Base-by-base conservation (phyloP, 2,797 vertebrate species). In the Silurus aristotelis region DNA sequence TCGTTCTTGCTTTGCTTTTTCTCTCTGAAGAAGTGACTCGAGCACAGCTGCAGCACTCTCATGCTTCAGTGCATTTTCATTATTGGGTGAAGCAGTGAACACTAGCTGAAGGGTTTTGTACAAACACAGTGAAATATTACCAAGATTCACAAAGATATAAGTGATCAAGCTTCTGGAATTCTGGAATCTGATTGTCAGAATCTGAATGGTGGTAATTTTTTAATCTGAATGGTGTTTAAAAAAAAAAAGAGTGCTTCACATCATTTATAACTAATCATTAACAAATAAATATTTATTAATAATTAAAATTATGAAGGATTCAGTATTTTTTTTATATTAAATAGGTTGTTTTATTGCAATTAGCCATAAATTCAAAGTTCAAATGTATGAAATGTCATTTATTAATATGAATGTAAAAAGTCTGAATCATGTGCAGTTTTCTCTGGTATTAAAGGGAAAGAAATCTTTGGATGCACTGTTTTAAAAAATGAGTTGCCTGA, bases 1-100 rank as follows among this genome's bases (percentile, higher is more conserved):
- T 89, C 60, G 56, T 19, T 88, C 67, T 22, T 88, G 83, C 55
- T 52, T 88, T 52, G 75, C 61, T 77, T 83, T 87, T 10, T 19
- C 27, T 60, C 68, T 82, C 58, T 86, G 76, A 46, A 1, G 66
- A 68, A 81, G 63, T 46, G 86, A 85, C 48, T 52, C 75, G 25
- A 86, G 72, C 5, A 68, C 55, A 60, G 63, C 82, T 60, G n/a
- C 31, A 14, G 63, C 79, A 55, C 22, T 60, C 55, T 86, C 83
- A 27, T 70, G 48, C 58, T 67, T 88, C 43, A 43, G 60, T 22
- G 43, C 27, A 46, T 88, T 86, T 63, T 88, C 86, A 67, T 87
- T 43, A 68, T 85, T 87, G 43, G 48, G 22, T 73, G 55, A 73
- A 78, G 66, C 19, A 17, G 22, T 46, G 25, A 20, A 67, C 48